phyloP scores from a whole-genome alignment of 1,140 invertebrate species.

The Rhyzopertha dominica region DNA sequence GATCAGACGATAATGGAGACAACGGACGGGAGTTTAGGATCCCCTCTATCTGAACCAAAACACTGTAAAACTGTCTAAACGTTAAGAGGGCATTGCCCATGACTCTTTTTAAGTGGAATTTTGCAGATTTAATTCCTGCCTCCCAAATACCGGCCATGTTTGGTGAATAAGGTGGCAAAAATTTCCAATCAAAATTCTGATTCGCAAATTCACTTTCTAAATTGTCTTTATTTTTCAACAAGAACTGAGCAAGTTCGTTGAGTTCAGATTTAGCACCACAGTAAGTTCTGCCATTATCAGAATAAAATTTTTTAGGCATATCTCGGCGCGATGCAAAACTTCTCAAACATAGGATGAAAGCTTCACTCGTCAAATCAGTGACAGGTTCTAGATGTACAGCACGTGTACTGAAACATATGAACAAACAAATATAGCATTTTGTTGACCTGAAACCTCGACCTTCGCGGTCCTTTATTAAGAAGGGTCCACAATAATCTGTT shows the following conservation, averaged over 20 bases:
- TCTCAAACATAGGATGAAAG: constrained; percentile 33
- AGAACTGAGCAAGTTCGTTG: too few species aligned
- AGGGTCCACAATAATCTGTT: constrained; percentile 39
- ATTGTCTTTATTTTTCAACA: too few species aligned
- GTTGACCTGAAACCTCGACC: constrained; percentile 10
- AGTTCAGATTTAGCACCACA: constrained; percentile 18
- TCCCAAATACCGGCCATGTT: constrained; percentile 31
- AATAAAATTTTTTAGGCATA: constrained; percentile 27
- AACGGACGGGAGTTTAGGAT: constrained; percentile 15
- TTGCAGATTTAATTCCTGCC: constrained; percentile 20
- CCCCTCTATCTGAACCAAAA: constrained; percentile 19
- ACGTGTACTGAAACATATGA: constrained; percentile 38
- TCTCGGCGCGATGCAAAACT: constrained; percentile 38
- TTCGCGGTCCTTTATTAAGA: constrained; percentile 26
- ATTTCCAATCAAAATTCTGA: constrained; percentile 21
- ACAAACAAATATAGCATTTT: constrained; percentile 40
- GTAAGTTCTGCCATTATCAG: constrained; percentile 23
- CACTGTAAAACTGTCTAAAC: constrained; percentile 27
- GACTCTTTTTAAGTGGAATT: constrained; percentile 22
- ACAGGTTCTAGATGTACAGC: constrained; percentile 44
- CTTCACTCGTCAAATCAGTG: constrained; percentile 24
- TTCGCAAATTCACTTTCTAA: too few species aligned
- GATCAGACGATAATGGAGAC: constrained; percentile 14
- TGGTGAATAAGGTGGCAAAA: constrained; percentile 24
- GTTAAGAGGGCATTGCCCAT: constrained; percentile 29